Evolutionary conservation across 2,888 invertebrate genomes (phyloP).

Genomic region (Agrochola lota): DNA sequence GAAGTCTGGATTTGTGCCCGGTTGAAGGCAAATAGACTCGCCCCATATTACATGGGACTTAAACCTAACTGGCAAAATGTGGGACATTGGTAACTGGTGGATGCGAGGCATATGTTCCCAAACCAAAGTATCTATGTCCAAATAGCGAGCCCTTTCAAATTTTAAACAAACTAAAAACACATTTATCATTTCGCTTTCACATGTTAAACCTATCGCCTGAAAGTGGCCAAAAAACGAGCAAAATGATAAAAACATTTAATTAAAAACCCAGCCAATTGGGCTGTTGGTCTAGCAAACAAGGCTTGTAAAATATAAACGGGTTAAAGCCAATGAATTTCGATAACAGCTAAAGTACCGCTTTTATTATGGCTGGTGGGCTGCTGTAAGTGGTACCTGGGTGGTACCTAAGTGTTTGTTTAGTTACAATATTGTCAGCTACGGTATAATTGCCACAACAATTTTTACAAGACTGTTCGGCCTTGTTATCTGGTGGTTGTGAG

Average conservation of each 20-base stretch:
- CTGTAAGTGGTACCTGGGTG: slow-evolving; percentile 3
- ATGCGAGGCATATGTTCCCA: background rate
- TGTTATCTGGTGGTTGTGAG: slow-evolving; percentile 16
- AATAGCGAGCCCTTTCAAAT: background rate
- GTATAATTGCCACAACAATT: slow-evolving; percentile 20
- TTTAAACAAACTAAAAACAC: slow-evolving; percentile 15
- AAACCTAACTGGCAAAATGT: no score
- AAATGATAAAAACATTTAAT: slow-evolving; percentile 45
- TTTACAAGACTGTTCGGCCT: slow-evolving; percentile 21
- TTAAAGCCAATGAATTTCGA: slow-evolving; percentile 51
- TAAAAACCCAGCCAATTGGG: slow-evolving; percentile 14
- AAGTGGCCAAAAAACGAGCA: slow-evolving; percentile 8
- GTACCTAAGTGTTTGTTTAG: slow-evolving; percentile 28
- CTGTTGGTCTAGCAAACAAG: slow-evolving; percentile 44
- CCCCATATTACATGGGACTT: no score
- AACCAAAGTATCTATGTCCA: slow-evolving; percentile 8
- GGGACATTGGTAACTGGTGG: background rate
- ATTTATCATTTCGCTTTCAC: slow-evolving; percentile 30
- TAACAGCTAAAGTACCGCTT: slow-evolving; percentile 45
- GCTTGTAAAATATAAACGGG: slow-evolving; percentile 41
- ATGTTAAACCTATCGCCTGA: slow-evolving; percentile 13
- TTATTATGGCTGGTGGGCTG: slow-evolving; percentile 21
- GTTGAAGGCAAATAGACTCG: no score
- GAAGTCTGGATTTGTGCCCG: no score
- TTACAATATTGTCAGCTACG: slow-evolving; percentile 26